Conservation (phyloP, 2,888 invertebrate species). For the Acleris emargana region DNA sequence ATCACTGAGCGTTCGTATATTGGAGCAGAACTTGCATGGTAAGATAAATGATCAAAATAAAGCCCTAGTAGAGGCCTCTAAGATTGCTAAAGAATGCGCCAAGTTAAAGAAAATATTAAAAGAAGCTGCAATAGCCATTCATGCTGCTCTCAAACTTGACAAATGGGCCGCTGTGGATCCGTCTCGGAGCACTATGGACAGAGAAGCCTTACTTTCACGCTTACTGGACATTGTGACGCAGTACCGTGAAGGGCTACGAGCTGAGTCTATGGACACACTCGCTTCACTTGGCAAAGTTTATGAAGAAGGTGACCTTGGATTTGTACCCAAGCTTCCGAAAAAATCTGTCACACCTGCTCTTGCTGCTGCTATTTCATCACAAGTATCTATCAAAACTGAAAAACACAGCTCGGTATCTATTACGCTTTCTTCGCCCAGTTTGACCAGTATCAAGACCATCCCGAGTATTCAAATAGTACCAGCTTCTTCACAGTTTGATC, state of each 20-base stretch:
- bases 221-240: constrained; percentile 81
- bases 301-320: constrained; percentile 86
- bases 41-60: constrained; percentile 76
- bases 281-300: constrained; percentile 83
- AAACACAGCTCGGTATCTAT: constrained; percentile 43
- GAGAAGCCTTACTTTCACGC: constrained; percentile 79
- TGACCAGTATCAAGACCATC: constrained; percentile 65
- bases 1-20: constrained; percentile 69
- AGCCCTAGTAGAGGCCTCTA: constrained; percentile 69
- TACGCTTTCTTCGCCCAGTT: constrained; percentile 51
- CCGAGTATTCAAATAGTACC: constrained; percentile 66
- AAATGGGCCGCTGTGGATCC: constrained; percentile 65
- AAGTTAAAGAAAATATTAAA: constrained; percentile 83
- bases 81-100: constrained; percentile 79
- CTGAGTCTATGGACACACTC: constrained; percentile 70
- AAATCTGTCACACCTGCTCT: constrained; percentile 47
- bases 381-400: constrained; percentile 47
- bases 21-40: constrained; percentile 84
- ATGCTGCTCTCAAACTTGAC: constrained; percentile 81
- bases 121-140: constrained; percentile 85
- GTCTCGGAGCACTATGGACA: constrained; percentile 70
- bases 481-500: constrained; percentile 45
- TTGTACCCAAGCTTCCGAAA: constrained; percentile 80
- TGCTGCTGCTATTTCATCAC: constrained; percentile 45
- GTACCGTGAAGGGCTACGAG: constrained; percentile 66